Evolutionary conservation across 2,113 vertebrate species (phyloP).

Genomic region (Pantherophis guttatus): DNA sequence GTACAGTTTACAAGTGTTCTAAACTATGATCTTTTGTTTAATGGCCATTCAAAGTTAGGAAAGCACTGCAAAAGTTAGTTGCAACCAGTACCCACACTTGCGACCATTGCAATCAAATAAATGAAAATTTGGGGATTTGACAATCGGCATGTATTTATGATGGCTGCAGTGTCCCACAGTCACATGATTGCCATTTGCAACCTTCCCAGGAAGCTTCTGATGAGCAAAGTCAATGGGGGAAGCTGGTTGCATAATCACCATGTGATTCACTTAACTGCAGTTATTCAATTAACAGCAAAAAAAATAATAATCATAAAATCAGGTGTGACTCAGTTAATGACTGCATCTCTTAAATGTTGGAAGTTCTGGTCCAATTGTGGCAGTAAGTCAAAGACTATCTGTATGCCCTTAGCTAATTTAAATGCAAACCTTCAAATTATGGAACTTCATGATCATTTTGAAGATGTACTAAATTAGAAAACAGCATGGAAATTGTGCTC

Average conservation of each 20-base stretch:
- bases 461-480: not conserved
- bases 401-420: not conserved
- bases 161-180: not conserved
- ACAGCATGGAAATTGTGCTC: not conserved
- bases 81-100: not conserved
- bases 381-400: not conserved
- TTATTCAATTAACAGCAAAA: not conserved
- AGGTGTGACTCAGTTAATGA: not conserved
- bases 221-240: not conserved
- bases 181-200: not conserved
- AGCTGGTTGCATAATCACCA: not conserved
- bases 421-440: not conserved
- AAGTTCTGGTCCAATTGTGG: not conserved
- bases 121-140: not conserved
- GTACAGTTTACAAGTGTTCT: not conserved
- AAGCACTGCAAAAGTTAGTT: not conserved
- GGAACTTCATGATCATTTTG: not conserved
- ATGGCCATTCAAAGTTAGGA: not conserved
- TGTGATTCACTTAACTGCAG: not conserved
- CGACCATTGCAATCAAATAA: not conserved
- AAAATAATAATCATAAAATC: not conserved
- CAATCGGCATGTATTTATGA: not conserved
- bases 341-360: not conserved
- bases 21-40: not conserved
- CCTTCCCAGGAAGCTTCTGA: not conserved